Evolutionary conservation across 2,888 invertebrate genomes (phyloP), one percentile per base, ranked within the genome.

Genomic region (Gisinianus flammeolus): DNA sequence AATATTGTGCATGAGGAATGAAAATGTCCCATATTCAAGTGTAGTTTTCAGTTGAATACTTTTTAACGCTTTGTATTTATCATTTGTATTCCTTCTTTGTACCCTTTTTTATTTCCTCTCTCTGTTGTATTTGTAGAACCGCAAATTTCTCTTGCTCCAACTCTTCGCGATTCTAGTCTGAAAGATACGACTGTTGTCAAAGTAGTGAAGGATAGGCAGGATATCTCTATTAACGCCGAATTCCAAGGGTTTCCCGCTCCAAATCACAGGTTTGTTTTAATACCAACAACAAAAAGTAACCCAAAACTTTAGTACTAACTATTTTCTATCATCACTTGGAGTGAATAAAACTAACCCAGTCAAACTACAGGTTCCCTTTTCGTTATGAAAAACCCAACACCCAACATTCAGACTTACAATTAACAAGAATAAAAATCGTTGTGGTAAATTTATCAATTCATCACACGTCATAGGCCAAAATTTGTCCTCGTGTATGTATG

Each of bases 101-200:
- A 62, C 62, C 24, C 22, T 1, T 44, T 66, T 28, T 31, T 16
- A 5, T 54, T 56, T 28, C 24, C 69, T 54, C n/a, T 69, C 19
- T 33, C n/a, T 33, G n/a, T 70, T 71, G 70, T 22, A 77, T 71
- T 80, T 84, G 44, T 84, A 85, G 85, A 86, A 76, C 85, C 85
- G 19, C 85, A 85, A 81, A 85, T 84, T 26, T 85, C 85, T 79
- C 89, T 90, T 86, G 89, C 89, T 67, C 87, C 89, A 77, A 89
- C 12, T 76, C 88, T 89, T 83, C 90, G 89, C 88, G 85, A 87
- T 68, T 71, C 81, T 67, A 75, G 76, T 76, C 76, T 82, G 30
- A 80, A 74, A 81, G 80, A 80, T 75, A 80, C 81, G 79, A 82
- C 81, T 80, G 81, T 82, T 79, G 82, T 82, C 80, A 81, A 82